phyloP scores from a whole-genome alignment of 2,113 vertebrate genomes.

The Stictonetta naevosa region DNA sequence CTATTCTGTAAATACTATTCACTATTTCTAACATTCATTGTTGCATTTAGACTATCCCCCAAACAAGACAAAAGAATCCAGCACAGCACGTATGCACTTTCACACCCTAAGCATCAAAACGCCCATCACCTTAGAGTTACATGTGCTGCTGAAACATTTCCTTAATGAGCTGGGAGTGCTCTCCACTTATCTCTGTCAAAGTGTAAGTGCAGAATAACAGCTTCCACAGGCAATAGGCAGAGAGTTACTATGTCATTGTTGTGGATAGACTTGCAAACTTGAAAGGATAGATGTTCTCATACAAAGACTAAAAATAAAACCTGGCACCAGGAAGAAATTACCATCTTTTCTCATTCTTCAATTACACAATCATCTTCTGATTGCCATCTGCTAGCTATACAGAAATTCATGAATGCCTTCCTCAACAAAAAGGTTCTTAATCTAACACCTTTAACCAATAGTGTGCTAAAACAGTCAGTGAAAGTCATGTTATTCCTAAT shows the following conservation, averaged over 20 bases:
- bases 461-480: background rate
- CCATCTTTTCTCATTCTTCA: background rate
- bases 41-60: background rate
- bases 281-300: background rate
- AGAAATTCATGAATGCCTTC: background rate
- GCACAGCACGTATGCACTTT: fast-evolving
- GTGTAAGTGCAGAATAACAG: background rate
- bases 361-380: background rate
- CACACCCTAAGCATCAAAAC: background rate
- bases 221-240: background rate
- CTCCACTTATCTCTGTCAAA: background rate
- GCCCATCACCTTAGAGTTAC: background rate
- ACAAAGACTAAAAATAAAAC: background rate
- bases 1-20: background rate
- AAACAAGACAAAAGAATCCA: background rate
- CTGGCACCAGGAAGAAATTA: background rate
- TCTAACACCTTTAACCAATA: background rate
- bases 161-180: background rate
- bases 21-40: background rate
- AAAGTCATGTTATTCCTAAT: background rate
- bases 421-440: background rate
- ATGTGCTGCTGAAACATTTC: background rate
- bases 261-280: background rate
- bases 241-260: background rate
- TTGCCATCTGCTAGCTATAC: background rate